These are phyloP conservation scores for Labeo calbasu DNA, from an alignment of 2,797 vertebrate genomes.

Conservation along the genomic window DNA sequence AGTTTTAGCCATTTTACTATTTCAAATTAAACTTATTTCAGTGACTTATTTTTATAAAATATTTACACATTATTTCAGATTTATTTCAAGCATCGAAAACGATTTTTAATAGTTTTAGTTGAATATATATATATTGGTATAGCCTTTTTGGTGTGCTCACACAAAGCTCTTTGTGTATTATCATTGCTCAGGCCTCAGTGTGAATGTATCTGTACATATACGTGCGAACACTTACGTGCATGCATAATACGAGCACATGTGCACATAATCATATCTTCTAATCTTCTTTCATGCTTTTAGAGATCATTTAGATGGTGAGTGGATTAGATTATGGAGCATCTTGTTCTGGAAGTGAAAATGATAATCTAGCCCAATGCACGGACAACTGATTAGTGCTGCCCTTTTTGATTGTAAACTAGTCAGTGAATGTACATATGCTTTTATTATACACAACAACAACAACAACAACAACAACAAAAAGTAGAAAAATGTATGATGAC, in stretches of 20 bases:
- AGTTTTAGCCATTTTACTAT: not conserved
- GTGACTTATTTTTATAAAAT: not conserved
- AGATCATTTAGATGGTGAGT: not conserved
- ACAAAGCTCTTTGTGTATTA: no score
- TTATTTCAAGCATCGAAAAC: not conserved
- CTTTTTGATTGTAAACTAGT: not conserved
- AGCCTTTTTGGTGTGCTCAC: no score
- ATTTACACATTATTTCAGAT: not conserved
- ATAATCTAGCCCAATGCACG: slow-evolving; percentile 7
- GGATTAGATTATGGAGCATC: slow-evolving; percentile 27
- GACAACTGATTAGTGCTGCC: not conserved
- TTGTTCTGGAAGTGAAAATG: not conserved
- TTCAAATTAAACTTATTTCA: not conserved
- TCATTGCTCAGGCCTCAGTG: no score
- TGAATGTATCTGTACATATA: no score
- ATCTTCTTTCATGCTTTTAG: slow-evolving; percentile 16
- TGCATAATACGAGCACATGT: slow-evolving; percentile 10
- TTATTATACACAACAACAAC: not conserved
- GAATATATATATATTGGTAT: not conserved
- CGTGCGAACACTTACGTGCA: not conserved
- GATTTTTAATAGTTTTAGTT: not conserved
- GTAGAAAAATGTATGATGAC: not conserved
- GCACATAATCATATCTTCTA: slow-evolving; percentile 14
- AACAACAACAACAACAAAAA: not conserved
- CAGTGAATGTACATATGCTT: not conserved